Percentiles rank a stretch among this genome's conserved stretches.
These are phyloP conservation scores for Hydrolagus affinis DNA, from an alignment of 2,113 vertebrate genomes.

Conservation along the genomic window DNA sequence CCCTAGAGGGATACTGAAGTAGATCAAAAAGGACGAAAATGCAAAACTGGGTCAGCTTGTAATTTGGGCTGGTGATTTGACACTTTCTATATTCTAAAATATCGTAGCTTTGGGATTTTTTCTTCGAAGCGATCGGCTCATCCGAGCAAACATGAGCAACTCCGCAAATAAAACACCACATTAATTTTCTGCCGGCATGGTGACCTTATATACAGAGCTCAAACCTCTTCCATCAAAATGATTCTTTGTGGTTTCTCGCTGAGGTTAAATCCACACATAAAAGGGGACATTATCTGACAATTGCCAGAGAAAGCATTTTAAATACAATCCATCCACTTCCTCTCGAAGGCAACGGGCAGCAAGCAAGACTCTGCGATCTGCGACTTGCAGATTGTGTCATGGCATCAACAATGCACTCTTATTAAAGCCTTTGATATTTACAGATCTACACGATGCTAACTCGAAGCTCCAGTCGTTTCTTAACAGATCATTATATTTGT, in stretches of 20 bases:
- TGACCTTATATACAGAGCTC: not conserved
- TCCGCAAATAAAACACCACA: not conserved
- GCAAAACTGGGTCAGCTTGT: not conserved
- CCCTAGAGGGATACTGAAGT: not conserved
- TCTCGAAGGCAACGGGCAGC: not conserved
- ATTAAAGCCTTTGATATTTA: not conserved
- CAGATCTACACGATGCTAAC: too few species aligned
- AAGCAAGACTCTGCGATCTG: not conserved
- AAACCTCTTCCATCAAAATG: not conserved
- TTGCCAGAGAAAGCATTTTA: not conserved
- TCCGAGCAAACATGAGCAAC: not conserved
- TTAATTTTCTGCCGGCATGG: not conserved
- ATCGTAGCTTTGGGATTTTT: not conserved
- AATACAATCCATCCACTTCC: not conserved
- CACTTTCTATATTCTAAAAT: not conserved
- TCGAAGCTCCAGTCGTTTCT: too few species aligned
- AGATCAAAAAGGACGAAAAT: not conserved
- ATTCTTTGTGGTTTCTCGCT: not conserved
- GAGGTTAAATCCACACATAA: not conserved
- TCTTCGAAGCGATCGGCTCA: not conserved
- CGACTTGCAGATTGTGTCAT: not conserved
- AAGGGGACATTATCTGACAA: not conserved
- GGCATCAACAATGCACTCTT: not conserved
- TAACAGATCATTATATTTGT: too few species aligned
- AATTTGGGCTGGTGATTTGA: not conserved